Evolutionary conservation across 2,797 vertebrate species (phyloP), one percentile per base, ranked within the genome.

Genomic region (Nyctibius grandis): DNA sequence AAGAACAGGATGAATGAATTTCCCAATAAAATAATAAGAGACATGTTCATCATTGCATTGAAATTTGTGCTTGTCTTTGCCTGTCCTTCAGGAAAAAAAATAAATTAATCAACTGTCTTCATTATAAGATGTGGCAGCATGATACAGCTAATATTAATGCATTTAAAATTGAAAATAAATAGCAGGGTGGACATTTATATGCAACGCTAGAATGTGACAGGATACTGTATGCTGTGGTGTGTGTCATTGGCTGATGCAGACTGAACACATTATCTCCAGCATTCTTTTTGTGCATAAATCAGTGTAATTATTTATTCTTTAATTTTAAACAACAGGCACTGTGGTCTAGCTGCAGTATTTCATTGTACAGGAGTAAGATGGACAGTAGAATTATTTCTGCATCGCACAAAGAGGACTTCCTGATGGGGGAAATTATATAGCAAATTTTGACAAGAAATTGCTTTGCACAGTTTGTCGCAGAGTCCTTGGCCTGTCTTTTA

Each of bases 81-180:
- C 65, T 56, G 85, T 83, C 88, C 90, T 92, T 96, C 91, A 79
- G 40, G 5, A 44, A 26, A 61, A 85, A 83, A 89, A 67, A 38
- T 13, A 57, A 21, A 42, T 34, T 45, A 85, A 93, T 85, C 63
- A 95, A 47, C 86, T 81, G 20, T 56, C 83, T 94, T 93, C 79
- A 72, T 95, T 92, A 92, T 83, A 90, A 70, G 63, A 94, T 95
- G 96, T 95, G 33, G 91, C 85, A 94, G 80, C 83, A 54, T 65
- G 83, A 64, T 88, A 95, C 63, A 88, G 45, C n/a, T 95, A 93
- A 93, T 91, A 94, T 82, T 95, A 86, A 91, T 92, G 85, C 73
- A 93, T 95, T 92, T 95, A 83, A 91, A 94, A 96, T 83, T 87
- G 83, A 91, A 96, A 96, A 95, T 86, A 94, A 97, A 95, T 93